A percentile compares a stretch with the other conserved stretches of the same genome.
These are phyloP conservation scores for Leptocoma aspasia DNA, from an alignment of 2,113 vertebrate genomes.

Conservation along the genomic window DNA sequence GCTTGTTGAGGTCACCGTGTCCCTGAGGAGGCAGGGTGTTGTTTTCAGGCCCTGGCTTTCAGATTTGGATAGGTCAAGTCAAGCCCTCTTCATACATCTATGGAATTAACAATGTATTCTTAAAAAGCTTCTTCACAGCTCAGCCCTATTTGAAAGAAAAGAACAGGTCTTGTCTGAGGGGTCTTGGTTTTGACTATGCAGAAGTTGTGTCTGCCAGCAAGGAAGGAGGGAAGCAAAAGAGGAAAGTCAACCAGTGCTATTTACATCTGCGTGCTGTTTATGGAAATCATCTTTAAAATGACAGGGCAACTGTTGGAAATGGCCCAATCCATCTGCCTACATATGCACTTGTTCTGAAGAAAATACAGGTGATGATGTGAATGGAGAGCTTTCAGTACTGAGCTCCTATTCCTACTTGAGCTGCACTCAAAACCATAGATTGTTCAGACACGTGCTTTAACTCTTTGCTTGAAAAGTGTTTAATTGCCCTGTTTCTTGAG, in stretches of 20 bases:
- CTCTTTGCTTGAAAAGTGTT: neutral
- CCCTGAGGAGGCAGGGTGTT: neutral
- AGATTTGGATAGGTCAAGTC: neutral
- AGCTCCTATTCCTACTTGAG: neutral
- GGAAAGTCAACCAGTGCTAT: neutral
- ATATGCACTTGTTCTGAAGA: neutral
- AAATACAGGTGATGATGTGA: conserved; percentile 20
- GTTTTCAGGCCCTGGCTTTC: neutral
- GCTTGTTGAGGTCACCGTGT: neutral
- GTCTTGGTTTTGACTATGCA: neutral
- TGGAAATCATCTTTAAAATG: conserved; percentile 1
- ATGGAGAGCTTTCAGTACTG: neutral
- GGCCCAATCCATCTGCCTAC: neutral
- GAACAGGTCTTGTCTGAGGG: neutral
- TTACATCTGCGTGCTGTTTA: neutral
- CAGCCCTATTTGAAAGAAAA: neutral
- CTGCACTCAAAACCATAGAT: neutral
- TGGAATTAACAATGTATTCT: neutral
- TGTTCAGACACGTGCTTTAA: neutral
- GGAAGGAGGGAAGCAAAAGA: neutral
- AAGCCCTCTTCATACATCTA: neutral
- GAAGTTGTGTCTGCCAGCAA: neutral
- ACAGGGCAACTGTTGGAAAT: neutral
- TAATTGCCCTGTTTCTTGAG: neutral
- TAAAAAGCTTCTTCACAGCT: neutral